Base-by-base conservation (phyloP, 92 coral and sea anemone species). In the Actinernus sp. region DNA sequence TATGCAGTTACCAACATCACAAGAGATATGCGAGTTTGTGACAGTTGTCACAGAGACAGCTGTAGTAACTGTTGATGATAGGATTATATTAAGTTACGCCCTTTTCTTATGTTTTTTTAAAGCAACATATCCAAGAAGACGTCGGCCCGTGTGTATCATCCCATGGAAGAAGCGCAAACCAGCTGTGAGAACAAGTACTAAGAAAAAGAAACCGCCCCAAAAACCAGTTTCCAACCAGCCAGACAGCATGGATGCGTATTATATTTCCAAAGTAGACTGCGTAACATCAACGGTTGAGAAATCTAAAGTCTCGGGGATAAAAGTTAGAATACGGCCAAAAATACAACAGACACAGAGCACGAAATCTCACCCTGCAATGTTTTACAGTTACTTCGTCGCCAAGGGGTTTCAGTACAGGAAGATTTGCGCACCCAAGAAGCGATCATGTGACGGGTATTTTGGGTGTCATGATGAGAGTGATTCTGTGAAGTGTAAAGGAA, bases 371-470 rank as follows among this genome's bases (percentile, higher is more conserved):
- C 91, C 91, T 20, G 91, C 91, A 3, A 58, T 78, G 86, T 78
- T 78, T 48, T 78, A 78, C 52, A 85, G 91, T 65, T 78, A 85
- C 34, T 85, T 69, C 24, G 77, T 85, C 26, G 76, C 86, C 41
- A 85, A 85, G 20, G 80, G 84, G 10, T 48, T 55, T 26, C 86
- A 78, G 38, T 78, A 79, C 51, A 77, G 86, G 26, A 78, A 85
- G 59, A 76, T 70, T 11, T 78, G 82, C 22, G 73, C 78, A 20
- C 86, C 86, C n/a, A 90, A 73, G 55, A 44, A 70, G 7, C 82
- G 86, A 31, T 78, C 89, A 14, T 86, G 92, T 50, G 92, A 90
- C 50, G 97, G 97, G 3, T 85, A 56, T 73, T 90, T 86, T 59
- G 97, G 97, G 26, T 90, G 97, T 71, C 81, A 78, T 46, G 87